A percentile compares a stretch with the other conserved stretches of the same genome.
Evolutionary conservation across 92 coral and sea anemone genomes (phyloP).

Genomic region (Anthopleura xanthogrammica): DNA sequence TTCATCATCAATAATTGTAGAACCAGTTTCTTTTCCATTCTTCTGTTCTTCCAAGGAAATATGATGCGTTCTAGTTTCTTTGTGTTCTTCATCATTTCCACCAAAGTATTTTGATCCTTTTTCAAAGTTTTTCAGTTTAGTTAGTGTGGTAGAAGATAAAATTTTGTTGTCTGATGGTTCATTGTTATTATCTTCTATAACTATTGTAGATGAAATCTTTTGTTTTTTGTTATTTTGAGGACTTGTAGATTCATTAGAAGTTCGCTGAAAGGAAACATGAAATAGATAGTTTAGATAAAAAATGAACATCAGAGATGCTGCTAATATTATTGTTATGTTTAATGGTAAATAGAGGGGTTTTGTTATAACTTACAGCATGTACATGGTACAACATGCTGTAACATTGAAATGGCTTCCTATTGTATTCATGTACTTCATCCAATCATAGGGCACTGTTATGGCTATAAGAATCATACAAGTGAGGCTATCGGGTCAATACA

Average conservation of each 20-base stretch:
- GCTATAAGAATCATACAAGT: too few relatives aligned
- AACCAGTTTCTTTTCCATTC: constrained; percentile 5
- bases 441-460: too few relatives aligned
- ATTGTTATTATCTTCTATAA: background rate
- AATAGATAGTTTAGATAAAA: too few relatives aligned
- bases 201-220: constrained; percentile 10
- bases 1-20: constrained; percentile 5
- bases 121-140: constrained; percentile 36
- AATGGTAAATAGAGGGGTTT: too few relatives aligned
- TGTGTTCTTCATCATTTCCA: background rate
- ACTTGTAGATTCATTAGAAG: background rate
- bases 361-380: too few relatives aligned
- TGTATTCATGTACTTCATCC: too few relatives aligned
- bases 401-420: too few relatives aligned
- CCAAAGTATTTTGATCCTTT: constrained; percentile 20
- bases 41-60: background rate
- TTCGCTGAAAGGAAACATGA: constrained; percentile 16
- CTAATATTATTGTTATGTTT: too few relatives aligned
- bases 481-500: too few relatives aligned
- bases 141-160: constrained; percentile 16
- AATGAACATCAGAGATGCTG: too few relatives aligned
- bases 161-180: background rate
- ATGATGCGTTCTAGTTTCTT: background rate
- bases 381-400: too few relatives aligned
- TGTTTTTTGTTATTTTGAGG: constrained; percentile 25